Base-by-base conservation (phyloP, 2,113 vertebrate species). In the Ictalurus furcatus region DNA sequence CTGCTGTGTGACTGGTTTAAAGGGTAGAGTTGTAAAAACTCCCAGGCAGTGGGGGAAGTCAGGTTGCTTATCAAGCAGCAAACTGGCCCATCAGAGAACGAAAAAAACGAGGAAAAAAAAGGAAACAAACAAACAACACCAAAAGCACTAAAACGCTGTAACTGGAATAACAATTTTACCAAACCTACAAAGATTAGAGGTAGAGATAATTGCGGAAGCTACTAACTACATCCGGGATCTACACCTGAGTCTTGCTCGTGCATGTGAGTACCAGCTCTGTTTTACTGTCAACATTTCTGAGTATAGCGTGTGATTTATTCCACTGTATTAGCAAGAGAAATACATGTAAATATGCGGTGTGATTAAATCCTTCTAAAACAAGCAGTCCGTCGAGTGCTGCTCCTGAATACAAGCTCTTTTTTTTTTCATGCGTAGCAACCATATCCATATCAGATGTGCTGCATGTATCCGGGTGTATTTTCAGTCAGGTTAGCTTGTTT, bases 21-120 rank as follows among this genome's bases (percentile, higher is more conserved):
- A 95, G 94, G 95, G 94, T 93, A 96, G 95, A 96, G 96, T 96
- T 96, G 95, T 96, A 94, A 95, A 94, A 74, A 94, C 95, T 96
- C 95, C 95, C 95, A 90, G 93, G 94, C 94, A 91, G 94, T 89
- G 92, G 95, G 86, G 95, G 95, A 40, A 95, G 94, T 93, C 16
- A 69, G 74, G 1, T 25, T 90, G 61, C 85, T 58, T 87, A 88
- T 5, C 25, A 80, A 25, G 69, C 83, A 90, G 92, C 79, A 85
- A 48, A 87, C 79, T 40, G 90, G 7, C 85, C 82, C 89, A 89
- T 34, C 14, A 58, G 23, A 30, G 19, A 54, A 67, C 16, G 58
- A 82, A 74, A 84, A 78, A 86, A 34, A 28, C 90, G 91, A 87
- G 30, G 80, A 88, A 87, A 81, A 17, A 84, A 89, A 84, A 6